Conservation (phyloP, 2,888 invertebrate genomes). For the Sarcophaga carnaria region DNA sequence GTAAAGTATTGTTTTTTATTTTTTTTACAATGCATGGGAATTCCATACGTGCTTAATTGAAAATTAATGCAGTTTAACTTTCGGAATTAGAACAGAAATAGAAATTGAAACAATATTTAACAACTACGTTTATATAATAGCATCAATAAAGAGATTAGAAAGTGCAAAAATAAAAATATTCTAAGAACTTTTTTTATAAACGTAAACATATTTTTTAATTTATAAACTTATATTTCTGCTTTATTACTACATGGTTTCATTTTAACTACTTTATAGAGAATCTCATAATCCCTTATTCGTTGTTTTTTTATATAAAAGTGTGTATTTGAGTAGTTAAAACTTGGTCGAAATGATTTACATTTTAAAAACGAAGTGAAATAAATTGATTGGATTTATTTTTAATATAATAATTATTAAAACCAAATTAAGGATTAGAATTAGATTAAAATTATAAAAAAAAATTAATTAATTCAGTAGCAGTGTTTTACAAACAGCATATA, state of each 20-base stretch:
- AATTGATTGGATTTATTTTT: background rate
- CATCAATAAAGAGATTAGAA: background rate
- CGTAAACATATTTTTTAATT: background rate
- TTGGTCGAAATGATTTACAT: constrained; percentile 15
- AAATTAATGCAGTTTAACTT: too few species aligned
- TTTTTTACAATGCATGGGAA: too few species aligned
- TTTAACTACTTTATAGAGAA: constrained; percentile 20
- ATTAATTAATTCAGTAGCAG: constrained; percentile 25
- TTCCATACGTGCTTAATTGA: too few species aligned
- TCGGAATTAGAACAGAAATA: too few species aligned
- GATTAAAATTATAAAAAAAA: constrained; percentile 15
- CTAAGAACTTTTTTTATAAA: background rate
- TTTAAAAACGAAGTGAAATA: constrained; percentile 19
- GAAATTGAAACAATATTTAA: too few species aligned
- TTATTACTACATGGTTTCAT: constrained; percentile 62
- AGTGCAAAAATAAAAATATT: background rate
- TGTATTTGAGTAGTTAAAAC: too few species aligned
- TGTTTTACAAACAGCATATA: constrained; percentile 24
- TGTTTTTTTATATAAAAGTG: background rate
- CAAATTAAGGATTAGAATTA: constrained; percentile 33
- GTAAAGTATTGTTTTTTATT: too few species aligned
- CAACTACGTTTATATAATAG: too few species aligned
- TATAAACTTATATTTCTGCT: constrained; percentile 44
- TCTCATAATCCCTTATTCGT: background rate
- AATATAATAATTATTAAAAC: background rate